A percentile compares a stretch with the other conserved stretches of the same genome.
These are phyloP conservation scores for Nephrotoma flavescens DNA, from an alignment of 2,888 invertebrate species.

Conservation along the genomic window DNA sequence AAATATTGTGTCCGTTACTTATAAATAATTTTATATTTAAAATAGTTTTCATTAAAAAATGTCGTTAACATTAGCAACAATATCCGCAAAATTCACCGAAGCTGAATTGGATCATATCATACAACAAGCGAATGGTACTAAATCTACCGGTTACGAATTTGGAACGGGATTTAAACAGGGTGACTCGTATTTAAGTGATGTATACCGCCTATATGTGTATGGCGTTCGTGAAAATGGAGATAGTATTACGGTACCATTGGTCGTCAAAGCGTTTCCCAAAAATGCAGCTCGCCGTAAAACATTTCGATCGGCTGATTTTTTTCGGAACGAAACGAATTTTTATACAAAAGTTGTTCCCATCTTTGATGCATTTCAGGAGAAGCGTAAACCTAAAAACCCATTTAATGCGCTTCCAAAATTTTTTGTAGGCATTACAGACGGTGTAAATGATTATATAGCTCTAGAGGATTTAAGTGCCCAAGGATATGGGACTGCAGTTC, in stretches of 20 bases:
- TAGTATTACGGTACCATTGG: conserved; percentile 34
- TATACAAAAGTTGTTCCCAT: conserved; percentile 33
- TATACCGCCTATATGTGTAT: conserved; percentile 41
- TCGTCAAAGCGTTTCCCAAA: conserved; percentile 52
- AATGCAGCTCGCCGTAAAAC: conserved; percentile 46
- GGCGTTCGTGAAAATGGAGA: conserved; percentile 23
- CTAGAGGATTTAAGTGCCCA: conserved; percentile 38
- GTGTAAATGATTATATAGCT: conserved; percentile 38
- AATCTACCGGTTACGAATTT: conserved; percentile 31
- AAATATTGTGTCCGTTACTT: neutral
- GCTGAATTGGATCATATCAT: conserved; percentile 30
- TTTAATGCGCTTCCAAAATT: conserved; percentile 36
- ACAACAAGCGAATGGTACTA: conserved; percentile 23
- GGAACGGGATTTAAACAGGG: conserved; percentile 40
- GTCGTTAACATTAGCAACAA: conserved; percentile 22
- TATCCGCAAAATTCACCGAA: conserved; percentile 30
- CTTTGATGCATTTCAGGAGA: conserved; percentile 23
- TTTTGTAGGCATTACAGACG: conserved; percentile 35
- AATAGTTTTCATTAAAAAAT: conserved; percentile 8
- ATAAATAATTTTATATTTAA: neutral
- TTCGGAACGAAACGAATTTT: conserved; percentile 53
- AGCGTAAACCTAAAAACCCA: conserved; percentile 28
- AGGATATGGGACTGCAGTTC: conserved; percentile 32
- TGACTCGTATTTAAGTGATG: conserved; percentile 52
- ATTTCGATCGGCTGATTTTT: conserved; percentile 49